Evolutionary conservation across 92 coral and sea anemone species (phyloP).

Genomic region (Parazoanthus atlanticus): DNA sequence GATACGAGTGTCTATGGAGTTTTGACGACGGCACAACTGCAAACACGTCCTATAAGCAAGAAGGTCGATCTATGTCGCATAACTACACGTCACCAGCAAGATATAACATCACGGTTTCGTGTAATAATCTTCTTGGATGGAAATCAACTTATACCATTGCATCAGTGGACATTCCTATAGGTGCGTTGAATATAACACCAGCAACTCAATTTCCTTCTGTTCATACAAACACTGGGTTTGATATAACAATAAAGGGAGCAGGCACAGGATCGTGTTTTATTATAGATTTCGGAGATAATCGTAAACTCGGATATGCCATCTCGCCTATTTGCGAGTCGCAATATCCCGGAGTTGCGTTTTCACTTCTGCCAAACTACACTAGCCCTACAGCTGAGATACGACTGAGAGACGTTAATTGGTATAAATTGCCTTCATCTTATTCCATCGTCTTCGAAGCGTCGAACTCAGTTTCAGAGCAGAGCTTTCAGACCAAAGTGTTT

Average conservation of each 20-base stretch:
- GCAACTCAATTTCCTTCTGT: not conserved
- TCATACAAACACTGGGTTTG: not conserved
- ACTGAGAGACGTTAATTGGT: not conserved
- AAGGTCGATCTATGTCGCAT: not conserved
- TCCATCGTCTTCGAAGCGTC: conserved; percentile 10
- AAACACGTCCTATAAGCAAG: conserved; percentile 16
- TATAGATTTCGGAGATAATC: conserved; percentile 9
- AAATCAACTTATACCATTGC: conserved; percentile 2
- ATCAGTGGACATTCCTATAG: conserved; percentile 20
- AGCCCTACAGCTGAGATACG: not conserved
- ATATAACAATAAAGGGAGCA: not conserved
- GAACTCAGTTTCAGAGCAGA: conserved; percentile 7
- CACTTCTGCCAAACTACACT: not conserved
- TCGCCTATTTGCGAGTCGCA: not conserved
- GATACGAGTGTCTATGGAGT: conserved; percentile 25
- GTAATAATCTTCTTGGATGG: conserved; percentile 8
- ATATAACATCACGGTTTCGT: not conserved
- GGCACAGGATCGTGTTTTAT: conserved; percentile 29
- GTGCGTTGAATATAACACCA: not conserved
- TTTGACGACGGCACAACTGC: not conserved
- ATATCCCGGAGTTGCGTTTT: conserved; percentile 7
- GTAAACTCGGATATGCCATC: not conserved
- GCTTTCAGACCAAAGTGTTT: conserved; percentile 5
- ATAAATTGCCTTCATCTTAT: not conserved
- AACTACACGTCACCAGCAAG: conserved; percentile 12